Evolutionary conservation across 2,113 vertebrate species (phyloP).

Genomic region (Dissostichus mawsoni): DNA sequence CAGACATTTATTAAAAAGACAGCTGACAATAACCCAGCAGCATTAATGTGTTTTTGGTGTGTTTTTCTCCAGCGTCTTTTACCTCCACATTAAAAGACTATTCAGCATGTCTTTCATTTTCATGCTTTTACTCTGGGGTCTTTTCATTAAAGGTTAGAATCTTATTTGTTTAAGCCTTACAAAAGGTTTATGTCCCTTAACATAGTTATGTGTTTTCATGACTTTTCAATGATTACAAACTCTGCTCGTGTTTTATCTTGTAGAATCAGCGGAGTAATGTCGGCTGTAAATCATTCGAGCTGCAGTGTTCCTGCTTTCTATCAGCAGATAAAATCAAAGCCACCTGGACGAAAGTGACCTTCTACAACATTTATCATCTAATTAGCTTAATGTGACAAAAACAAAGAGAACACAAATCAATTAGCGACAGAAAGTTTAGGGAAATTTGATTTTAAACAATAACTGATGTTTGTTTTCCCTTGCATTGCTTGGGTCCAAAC

Average conservation of each 20-base stretch:
- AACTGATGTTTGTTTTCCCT: neutral
- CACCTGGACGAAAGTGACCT: neutral
- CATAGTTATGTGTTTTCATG: no score
- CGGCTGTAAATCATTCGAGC: conserved; percentile 11
- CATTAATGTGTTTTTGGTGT: neutral
- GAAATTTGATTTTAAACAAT: neutral
- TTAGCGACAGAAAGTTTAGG: neutral
- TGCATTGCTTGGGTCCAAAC: neutral
- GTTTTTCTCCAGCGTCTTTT: neutral
- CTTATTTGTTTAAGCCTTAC: neutral
- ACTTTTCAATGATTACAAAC: no score
- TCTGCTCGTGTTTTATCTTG: neutral
- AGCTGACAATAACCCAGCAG: neutral
- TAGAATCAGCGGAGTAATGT: neutral
- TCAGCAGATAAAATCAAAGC: neutral
- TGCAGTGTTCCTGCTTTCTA: neutral
- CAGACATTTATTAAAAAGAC: neutral
- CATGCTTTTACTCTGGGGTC: neutral
- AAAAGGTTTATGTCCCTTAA: no score
- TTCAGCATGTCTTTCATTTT: neutral
- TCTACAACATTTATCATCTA: conserved; percentile 12
- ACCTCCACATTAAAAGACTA: neutral
- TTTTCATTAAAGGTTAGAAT: neutral
- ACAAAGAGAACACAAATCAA: neutral
- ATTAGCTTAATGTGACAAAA: conserved; percentile 17